These are phyloP conservation scores for Thermophis baileyi DNA, from an alignment of 2,113 vertebrate species.

Conservation along the genomic window DNA sequence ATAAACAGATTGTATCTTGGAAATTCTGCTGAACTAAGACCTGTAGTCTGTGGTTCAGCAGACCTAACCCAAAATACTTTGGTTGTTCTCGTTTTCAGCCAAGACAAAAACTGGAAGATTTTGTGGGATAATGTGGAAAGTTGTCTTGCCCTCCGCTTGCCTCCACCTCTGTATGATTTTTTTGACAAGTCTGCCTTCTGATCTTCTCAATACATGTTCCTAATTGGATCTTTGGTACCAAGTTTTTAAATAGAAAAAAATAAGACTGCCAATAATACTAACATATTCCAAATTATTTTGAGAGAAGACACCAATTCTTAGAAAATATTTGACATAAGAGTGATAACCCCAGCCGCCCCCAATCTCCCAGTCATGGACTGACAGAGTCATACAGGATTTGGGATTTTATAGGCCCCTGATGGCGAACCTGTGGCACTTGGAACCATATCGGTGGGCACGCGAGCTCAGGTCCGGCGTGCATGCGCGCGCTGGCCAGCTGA, in stretches of 20 bases:
- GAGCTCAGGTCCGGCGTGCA: too few species aligned
- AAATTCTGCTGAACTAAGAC: not conserved
- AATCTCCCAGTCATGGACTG: too few species aligned
- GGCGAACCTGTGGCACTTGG: too few species aligned
- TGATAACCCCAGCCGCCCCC: not conserved
- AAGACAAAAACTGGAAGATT: not conserved
- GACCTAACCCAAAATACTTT: not conserved
- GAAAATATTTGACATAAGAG: not conserved
- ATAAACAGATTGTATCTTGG: not conserved
- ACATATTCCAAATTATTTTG: not conserved
- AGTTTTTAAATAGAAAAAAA: not conserved
- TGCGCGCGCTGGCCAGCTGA: too few species aligned
- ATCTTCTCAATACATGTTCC: not conserved
- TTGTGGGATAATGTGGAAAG: not conserved
- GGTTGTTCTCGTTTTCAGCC: not conserved
- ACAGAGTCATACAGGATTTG: not conserved
- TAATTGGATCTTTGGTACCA: not conserved
- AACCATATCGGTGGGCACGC: too few species aligned
- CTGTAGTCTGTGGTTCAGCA: not conserved
- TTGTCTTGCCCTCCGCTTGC: not conserved
- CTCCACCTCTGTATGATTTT: not conserved
- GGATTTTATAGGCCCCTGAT: too few species aligned
- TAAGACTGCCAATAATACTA: not conserved
- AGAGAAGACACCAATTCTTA: not conserved
- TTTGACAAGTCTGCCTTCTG: not conserved